phyloP scores from a whole-genome alignment of 2,888 invertebrate species.

The Cephus rjabovi region DNA sequence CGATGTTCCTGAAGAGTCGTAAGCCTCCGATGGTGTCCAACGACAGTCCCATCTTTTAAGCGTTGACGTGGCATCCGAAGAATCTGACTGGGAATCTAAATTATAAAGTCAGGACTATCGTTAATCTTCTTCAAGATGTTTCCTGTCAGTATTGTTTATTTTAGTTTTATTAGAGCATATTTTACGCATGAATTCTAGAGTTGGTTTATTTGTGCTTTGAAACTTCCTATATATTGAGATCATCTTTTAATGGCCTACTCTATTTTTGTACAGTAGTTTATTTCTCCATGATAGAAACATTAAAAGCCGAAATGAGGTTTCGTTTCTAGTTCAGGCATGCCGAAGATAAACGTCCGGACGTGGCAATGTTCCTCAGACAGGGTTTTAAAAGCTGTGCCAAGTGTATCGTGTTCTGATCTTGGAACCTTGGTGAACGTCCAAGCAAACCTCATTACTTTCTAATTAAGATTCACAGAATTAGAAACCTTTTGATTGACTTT shows the following conservation, averaged over 20 bases:
- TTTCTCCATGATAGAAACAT: not conserved
- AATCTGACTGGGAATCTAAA: conserved; percentile 52
- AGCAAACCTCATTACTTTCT: not conserved
- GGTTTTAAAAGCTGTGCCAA: not conserved
- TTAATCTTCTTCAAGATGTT: not conserved
- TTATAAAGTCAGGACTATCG: not conserved
- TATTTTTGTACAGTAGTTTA: not conserved
- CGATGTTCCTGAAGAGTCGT: conserved; percentile 57
- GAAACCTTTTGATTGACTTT: conserved; percentile 43
- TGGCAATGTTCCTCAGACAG: not conserved
- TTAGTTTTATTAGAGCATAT: no score
- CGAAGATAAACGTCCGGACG: not conserved
- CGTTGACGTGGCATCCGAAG: conserved; percentile 54
- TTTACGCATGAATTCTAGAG: no score
- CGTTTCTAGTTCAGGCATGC: not conserved
- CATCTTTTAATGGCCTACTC: not conserved
- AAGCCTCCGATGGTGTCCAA: conserved; percentile 58
- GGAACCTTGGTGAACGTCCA: conserved; percentile 1
- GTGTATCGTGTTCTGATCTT: not conserved
- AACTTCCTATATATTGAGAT: not conserved
- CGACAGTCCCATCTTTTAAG: conserved; percentile 55
- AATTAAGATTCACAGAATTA: not conserved
- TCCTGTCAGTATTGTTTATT: not conserved
- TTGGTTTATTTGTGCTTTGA: not conserved
- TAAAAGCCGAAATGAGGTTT: not conserved